phyloP scores from a whole-genome alignment of 2,797 vertebrate genomes.

The Hirundo rustica region DNA sequence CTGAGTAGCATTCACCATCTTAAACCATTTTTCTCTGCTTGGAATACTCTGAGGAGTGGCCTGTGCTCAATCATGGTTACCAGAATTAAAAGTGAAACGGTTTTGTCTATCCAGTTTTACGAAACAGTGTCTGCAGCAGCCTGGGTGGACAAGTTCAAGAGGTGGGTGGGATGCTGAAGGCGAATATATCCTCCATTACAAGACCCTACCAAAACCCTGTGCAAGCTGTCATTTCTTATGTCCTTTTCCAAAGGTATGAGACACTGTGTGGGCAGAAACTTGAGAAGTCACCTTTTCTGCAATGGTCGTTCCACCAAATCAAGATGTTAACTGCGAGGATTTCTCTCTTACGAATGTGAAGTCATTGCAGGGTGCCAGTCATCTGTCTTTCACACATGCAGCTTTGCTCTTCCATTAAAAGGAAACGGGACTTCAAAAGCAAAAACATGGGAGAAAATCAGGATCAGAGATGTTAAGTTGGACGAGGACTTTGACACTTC shows the following conservation, averaged over 20 bases:
- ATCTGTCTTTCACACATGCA: not conserved
- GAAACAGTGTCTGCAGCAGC: not conserved
- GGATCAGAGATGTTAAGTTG: not conserved
- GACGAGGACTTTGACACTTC: not conserved
- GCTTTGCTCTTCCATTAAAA: not conserved
- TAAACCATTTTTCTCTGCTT: not conserved
- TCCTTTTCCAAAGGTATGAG: not conserved
- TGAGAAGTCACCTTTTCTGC: not conserved
- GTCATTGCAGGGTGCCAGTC: not conserved
- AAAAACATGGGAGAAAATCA: not conserved
- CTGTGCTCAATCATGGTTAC: not conserved
- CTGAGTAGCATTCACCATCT: not conserved
- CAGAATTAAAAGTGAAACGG: not conserved
- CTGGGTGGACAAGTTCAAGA: not conserved
- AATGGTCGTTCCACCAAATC: not conserved
- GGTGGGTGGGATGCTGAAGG: not conserved
- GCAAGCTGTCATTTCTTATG: not conserved
- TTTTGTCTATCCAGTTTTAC: not conserved
- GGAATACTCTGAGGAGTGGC: not conserved
- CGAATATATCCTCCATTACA: not conserved
- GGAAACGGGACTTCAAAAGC: not conserved
- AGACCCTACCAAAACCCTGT: not conserved
- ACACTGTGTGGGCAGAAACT: not conserved
- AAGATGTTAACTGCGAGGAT: not conserved
- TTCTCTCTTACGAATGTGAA: not conserved